A percentile compares a stretch with the other conserved stretches of the same genome.
phyloP scores from a whole-genome alignment of 2,113 vertebrate species.

The Dermatemys mawii region DNA sequence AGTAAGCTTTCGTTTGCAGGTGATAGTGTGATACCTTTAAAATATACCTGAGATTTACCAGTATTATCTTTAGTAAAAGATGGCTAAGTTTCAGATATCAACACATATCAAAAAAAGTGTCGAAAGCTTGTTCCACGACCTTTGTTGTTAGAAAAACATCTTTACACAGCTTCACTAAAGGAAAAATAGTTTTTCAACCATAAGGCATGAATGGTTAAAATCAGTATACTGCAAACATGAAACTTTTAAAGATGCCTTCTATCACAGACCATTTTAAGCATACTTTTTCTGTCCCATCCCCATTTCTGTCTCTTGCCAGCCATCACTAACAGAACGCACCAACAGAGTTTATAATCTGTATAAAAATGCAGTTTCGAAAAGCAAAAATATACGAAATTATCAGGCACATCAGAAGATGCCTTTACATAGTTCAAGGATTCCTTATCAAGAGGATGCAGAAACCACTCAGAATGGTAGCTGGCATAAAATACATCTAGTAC shows the following conservation, averaged over 20 bases:
- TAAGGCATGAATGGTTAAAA: conserved; percentile 76
- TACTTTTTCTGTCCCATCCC: not conserved
- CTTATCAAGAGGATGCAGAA: conserved; percentile 51
- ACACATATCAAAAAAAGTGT: conserved; percentile 41
- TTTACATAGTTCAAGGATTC: conserved; percentile 60
- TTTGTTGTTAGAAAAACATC: conserved; percentile 58
- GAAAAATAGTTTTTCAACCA: conserved; percentile 58
- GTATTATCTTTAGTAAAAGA: conserved; percentile 45
- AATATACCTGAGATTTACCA: conserved; percentile 74
- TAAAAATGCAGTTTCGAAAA: conserved; percentile 62
- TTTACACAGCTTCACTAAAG: conserved; percentile 33
- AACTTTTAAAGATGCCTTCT: not conserved
- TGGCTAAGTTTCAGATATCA: conserved; percentile 22
- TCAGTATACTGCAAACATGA: conserved; percentile 32
- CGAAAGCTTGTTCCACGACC: conserved; percentile 57
- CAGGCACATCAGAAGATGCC: conserved; percentile 22
- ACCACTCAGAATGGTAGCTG: conserved; percentile 59
- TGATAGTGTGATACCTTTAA: conserved; percentile 50
- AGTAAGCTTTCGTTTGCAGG: conserved; percentile 32
- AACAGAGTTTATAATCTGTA: conserved; percentile 20
- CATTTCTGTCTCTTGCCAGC: conserved; percentile 41
- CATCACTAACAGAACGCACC: conserved; percentile 23
- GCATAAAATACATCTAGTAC: conserved; percentile 38
- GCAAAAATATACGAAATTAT: conserved; percentile 62
- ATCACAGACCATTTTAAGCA: not conserved